These are phyloP conservation scores for Onychorhynchus coronatus DNA, from an alignment of 2,113 vertebrate species.

Conservation along the genomic window DNA sequence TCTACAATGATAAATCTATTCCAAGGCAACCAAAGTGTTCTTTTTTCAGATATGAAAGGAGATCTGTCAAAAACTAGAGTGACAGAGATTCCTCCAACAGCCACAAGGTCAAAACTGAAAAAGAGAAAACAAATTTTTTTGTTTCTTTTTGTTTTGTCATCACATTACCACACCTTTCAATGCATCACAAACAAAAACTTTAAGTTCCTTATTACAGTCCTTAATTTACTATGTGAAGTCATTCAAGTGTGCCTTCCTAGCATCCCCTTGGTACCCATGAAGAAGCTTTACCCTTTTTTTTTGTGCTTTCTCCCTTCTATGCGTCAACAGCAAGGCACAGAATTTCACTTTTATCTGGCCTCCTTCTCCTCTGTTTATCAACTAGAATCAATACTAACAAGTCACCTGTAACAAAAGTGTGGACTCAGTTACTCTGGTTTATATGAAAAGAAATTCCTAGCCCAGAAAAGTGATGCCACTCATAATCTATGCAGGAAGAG, in stretches of 20 bases:
- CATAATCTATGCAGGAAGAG: background rate
- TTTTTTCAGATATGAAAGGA: constrained; percentile 90
- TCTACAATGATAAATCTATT: constrained; percentile 94
- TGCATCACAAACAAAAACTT: background rate
- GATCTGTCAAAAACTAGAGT: constrained; percentile 93
- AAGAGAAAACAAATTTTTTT: constrained; percentile 33
- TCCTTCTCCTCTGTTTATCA: background rate
- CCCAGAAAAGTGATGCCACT: background rate
- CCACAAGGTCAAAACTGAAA: constrained; percentile 93
- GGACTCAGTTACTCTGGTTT: background rate
- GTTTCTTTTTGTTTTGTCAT: background rate
- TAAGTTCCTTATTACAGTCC: background rate
- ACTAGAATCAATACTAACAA: background rate
- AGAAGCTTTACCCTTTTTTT: background rate
- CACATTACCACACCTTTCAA: background rate
- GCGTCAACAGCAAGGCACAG: background rate
- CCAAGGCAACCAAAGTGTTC: constrained; percentile 94
- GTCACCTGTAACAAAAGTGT: background rate
- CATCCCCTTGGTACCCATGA: background rate
- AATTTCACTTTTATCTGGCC: background rate
- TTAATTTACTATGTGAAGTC: background rate
- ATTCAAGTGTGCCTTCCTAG: background rate
- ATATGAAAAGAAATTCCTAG: background rate
- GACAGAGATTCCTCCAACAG: constrained; percentile 89
- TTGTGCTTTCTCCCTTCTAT: background rate